Evolutionary conservation across 2,797 vertebrate genomes (phyloP).

Genomic region (Sarcophilus harrisii): DNA sequence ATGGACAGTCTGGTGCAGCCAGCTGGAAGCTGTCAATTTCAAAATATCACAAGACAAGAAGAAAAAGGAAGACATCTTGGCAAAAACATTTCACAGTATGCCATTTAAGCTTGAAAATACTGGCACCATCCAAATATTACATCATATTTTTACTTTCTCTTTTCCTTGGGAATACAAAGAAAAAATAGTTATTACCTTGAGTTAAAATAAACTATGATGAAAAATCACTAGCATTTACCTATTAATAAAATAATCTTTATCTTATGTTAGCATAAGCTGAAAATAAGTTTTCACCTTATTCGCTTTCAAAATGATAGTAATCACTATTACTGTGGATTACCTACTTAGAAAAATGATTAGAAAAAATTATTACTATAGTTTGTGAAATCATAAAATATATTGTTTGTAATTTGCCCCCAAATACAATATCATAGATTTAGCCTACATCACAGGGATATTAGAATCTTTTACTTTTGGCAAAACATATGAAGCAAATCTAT

Average conservation of each 20-base stretch:
- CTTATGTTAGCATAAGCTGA: slow-evolving; percentile 27
- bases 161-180: slow-evolving; percentile 13
- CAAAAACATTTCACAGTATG: slow-evolving; percentile 33
- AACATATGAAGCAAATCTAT: background rate
- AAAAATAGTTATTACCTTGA: background rate
- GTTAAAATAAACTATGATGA: slow-evolving; percentile 13
- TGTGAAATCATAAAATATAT: background rate
- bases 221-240: background rate
- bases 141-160: slow-evolving; percentile 16
- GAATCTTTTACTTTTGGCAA: background rate
- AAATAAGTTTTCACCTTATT: slow-evolving; percentile 20
- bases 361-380: background rate
- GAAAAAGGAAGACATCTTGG: slow-evolving; percentile 1
- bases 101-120: background rate
- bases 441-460: background rate
- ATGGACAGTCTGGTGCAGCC: slow-evolving; percentile 27
- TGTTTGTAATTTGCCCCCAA: background rate
- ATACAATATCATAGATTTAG: background rate
- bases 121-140: background rate
- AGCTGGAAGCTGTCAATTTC: slow-evolving; percentile 26
- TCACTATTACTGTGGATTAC: background rate
- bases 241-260: slow-evolving; percentile 12
- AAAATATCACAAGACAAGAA: slow-evolving; percentile 14
- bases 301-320: slow-evolving; percentile 22
- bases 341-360: background rate